Percentiles rank a stretch among this genome's conserved stretches.
Conservation (phyloP, 2,797 vertebrate species). For the Danio tinwini region DNA sequence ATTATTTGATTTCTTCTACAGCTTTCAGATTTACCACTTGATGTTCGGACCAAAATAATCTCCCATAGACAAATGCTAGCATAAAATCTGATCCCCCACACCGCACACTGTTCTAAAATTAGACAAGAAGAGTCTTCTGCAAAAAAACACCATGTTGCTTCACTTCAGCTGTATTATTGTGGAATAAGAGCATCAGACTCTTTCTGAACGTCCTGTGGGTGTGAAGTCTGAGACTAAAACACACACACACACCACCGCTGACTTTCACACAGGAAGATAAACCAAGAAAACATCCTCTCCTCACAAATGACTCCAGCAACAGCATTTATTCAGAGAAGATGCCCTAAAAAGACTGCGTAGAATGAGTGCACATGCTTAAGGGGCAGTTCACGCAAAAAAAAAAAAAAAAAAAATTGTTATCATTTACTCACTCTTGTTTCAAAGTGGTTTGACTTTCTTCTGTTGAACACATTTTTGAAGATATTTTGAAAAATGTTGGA, state of each 20-base stretch:
- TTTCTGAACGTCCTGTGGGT: neutral
- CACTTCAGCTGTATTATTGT: neutral
- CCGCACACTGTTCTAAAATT: neutral
- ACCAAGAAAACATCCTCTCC: slow-evolving; percentile 25
- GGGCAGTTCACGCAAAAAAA: too few species aligned
- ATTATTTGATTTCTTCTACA: neutral
- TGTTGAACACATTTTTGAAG: too few species aligned
- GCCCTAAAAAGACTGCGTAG: neutral
- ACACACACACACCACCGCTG: neutral
- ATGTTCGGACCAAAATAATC: neutral
- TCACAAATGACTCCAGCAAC: neutral
- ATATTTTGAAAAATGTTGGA: too few species aligned
- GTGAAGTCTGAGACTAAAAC: neutral
- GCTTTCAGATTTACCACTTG: neutral
- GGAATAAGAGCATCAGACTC: neutral
- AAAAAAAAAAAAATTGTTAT: too few species aligned
- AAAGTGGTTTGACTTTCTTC: too few species aligned
- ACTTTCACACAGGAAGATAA: slow-evolving; percentile 25
- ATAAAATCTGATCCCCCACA: neutral
- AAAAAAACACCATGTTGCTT: neutral
- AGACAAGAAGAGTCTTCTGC: neutral
- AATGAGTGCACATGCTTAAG: too few species aligned
- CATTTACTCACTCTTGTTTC: too few species aligned
- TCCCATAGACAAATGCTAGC: neutral
- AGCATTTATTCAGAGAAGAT: neutral